Conservation (phyloP, 2,888 invertebrate species). For the Diarsia dahlii region DNA sequence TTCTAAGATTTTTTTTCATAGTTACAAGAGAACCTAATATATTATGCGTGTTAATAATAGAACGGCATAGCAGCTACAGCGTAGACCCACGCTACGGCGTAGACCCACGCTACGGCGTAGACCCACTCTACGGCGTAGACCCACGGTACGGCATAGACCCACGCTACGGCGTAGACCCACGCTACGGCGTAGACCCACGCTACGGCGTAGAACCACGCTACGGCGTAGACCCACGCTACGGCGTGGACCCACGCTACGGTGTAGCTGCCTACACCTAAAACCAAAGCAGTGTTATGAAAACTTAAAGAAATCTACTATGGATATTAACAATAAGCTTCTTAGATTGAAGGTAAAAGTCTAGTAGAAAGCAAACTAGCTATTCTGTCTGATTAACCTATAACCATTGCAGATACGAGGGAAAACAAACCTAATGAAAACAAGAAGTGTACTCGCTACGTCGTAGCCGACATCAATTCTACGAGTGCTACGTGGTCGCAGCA, state of each 20-base stretch:
- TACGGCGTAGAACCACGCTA: not conserved
- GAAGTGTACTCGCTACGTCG: conserved; percentile 1
- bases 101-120: not conserved
- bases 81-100: not conserved
- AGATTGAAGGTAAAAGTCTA: too few relatives aligned
- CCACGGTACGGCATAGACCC: conserved; percentile 15
- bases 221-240: not conserved
- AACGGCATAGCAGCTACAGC: conserved; percentile 10
- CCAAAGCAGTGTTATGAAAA: not conserved
- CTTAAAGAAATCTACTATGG: too few relatives aligned
- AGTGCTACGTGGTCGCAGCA: conserved; percentile 1
- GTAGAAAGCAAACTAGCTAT: not conserved
- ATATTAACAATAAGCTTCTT: too few relatives aligned
- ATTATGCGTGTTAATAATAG: not conserved
- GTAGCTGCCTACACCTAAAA: not conserved
- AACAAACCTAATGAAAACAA: not conserved
- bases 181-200: not conserved
- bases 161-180: conserved; percentile 27
- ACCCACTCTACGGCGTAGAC: not conserved
- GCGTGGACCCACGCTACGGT: not conserved
- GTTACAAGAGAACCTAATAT: too few relatives aligned
- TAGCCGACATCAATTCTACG: not conserved
- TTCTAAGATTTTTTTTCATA: too few relatives aligned
- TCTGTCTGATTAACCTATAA: not conserved
- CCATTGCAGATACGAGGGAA: not conserved